Conservation (phyloP, 2,797 vertebrate genomes). For the Erpetoichthys calabaricus region DNA sequence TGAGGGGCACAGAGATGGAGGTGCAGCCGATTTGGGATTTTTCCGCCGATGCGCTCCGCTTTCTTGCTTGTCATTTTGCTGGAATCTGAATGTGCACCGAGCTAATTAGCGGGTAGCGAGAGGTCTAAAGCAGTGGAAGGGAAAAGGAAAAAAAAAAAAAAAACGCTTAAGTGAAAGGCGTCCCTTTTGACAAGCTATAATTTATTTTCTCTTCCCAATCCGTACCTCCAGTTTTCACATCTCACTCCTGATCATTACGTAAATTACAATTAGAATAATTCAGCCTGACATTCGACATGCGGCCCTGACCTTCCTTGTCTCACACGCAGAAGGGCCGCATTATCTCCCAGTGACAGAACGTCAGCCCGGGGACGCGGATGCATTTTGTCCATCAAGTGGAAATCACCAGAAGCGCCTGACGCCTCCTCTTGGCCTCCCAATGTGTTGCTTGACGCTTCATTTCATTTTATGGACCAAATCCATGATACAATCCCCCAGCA, state of each 20-base stretch:
- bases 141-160: slow-evolving; percentile 53
- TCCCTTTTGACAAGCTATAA: slow-evolving; percentile 71
- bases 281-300: slow-evolving; percentile 44
- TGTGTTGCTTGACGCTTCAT: too few species aligned
- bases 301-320: slow-evolving; percentile 42
- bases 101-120: slow-evolving; percentile 65
- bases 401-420: slow-evolving; percentile 7
- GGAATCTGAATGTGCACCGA: slow-evolving; percentile 67
- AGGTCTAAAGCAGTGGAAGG: slow-evolving; percentile 47
- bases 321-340: slow-evolving; percentile 36
- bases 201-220: slow-evolving; percentile 56
- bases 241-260: slow-evolving; percentile 48
- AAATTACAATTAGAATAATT: slow-evolving; percentile 66
- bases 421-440: too few species aligned
- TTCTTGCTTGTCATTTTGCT: slow-evolving; percentile 60
- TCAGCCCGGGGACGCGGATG: slow-evolving; percentile 21
- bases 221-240: slow-evolving; percentile 57
- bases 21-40: slow-evolving; percentile 24
- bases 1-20: too few species aligned
- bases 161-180: slow-evolving; percentile 61
- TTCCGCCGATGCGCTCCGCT: slow-evolving; percentile 47
- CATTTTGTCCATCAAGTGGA: slow-evolving; percentile 21
- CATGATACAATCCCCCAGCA: too few species aligned
- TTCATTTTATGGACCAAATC: too few species aligned
- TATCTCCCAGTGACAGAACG: slow-evolving; percentile 35